Percentiles rank a stretch among this genome's conserved stretches.
phyloP scores from a whole-genome alignment of 2,888 invertebrate genomes.

The Heliconius charithonia region DNA sequence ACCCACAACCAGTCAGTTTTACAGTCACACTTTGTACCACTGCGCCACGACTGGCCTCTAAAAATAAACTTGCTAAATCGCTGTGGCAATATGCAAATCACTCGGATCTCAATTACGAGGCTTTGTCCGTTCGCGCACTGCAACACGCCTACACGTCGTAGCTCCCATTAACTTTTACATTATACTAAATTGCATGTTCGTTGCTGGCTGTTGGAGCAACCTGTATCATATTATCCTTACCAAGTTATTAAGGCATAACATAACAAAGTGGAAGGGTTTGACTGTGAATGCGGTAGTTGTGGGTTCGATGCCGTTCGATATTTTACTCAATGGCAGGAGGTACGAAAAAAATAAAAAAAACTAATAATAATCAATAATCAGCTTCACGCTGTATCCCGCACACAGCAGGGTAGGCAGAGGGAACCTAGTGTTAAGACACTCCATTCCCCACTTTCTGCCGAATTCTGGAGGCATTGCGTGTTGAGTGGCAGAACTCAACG shows the following conservation, averaged over 20 bases:
- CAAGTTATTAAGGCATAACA: neutral
- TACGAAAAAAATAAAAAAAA: neutral
- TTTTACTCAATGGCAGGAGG: neutral
- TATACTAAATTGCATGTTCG: constrained; percentile 25
- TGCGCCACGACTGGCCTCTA: too few relatives aligned
- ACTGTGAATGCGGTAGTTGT: neutral
- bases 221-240: neutral
- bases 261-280: neutral
- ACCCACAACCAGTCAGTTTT: too few relatives aligned
- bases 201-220: neutral
- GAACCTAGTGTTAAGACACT: too few relatives aligned
- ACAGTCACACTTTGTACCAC: too few relatives aligned
- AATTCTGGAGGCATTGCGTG: too few relatives aligned
- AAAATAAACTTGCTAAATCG: neutral
- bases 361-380: too few relatives aligned
- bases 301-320: neutral
- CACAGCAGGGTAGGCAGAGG: too few relatives aligned
- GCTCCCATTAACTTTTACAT: constrained; percentile 16
- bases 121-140: constrained; percentile 33
- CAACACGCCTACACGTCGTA: constrained; percentile 13
- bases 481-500: too few relatives aligned
- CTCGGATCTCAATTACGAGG: constrained; percentile 46
- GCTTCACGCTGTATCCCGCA: too few relatives aligned
- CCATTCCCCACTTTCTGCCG: too few relatives aligned
- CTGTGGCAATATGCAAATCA: constrained; percentile 53